These are phyloP conservation scores for Siniperca obscura DNA, from an alignment of 2,797 vertebrate genomes.

Conservation along the genomic window DNA sequence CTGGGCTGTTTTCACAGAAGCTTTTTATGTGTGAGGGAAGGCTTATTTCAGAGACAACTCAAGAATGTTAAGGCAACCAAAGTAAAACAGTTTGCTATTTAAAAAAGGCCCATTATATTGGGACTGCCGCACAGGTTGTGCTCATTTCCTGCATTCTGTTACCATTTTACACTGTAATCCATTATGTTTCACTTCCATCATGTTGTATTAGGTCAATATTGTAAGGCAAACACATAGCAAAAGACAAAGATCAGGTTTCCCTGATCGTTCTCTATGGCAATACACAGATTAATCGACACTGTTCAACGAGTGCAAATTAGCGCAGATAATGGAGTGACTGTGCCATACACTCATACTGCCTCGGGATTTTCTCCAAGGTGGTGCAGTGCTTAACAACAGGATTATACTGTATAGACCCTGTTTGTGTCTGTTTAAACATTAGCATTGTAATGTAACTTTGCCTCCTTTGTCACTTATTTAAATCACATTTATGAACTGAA, in stretches of 20 bases:
- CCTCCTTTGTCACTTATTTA: background rate
- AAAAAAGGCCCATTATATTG: background rate
- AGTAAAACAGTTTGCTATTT: constrained; percentile 1
- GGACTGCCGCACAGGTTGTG: background rate
- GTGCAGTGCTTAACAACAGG: background rate
- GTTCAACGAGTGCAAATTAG: background rate
- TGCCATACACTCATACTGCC: background rate
- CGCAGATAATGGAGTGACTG: background rate
- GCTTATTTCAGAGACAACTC: constrained; percentile 21
- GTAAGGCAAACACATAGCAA: background rate
- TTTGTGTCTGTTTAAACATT: background rate
- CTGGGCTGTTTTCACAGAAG: constrained; percentile 32
- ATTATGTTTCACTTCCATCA: background rate
- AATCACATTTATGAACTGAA: background rate
- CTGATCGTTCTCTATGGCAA: background rate
- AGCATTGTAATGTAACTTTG: background rate
- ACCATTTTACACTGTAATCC: background rate
- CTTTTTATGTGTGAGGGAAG: constrained; percentile 15
- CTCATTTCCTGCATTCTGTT: constrained; percentile 6
- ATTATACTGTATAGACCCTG: background rate
- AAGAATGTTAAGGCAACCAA: constrained; percentile 4
- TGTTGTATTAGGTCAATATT: background rate
- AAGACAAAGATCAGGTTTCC: background rate
- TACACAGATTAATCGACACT: background rate
- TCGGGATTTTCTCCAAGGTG: background rate